These are phyloP conservation scores for Magallana angulata DNA, from an alignment of 1,140 invertebrate genomes.

Conservation along the genomic window DNA sequence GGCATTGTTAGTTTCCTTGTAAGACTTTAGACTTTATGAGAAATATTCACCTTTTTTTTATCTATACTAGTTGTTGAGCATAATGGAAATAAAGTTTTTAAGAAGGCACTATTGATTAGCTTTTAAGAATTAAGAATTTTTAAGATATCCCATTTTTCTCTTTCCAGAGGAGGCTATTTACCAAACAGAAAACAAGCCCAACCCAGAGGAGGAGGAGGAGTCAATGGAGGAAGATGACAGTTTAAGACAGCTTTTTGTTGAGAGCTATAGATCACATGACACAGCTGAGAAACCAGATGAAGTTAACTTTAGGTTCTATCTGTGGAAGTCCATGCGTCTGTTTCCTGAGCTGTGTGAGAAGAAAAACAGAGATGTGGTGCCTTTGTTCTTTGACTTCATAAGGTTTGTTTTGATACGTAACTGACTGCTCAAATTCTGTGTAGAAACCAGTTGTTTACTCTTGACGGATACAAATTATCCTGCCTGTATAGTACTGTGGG, in stretches of 20 bases:
- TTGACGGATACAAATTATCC: too few relatives aligned
- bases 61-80: too few relatives aligned
- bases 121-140: too few relatives aligned
- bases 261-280: constrained; percentile 12
- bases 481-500: too few relatives aligned
- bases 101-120: too few relatives aligned
- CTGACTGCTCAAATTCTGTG: too few relatives aligned
- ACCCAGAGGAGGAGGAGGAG: not conserved
- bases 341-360: constrained; percentile 88
- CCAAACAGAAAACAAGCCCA: not conserved
- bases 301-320: constrained; percentile 87
- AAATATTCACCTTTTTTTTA: too few relatives aligned
- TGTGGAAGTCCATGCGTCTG: constrained; percentile 89
- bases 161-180: not conserved
- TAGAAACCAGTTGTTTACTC: too few relatives aligned
- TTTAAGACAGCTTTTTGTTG: not conserved
- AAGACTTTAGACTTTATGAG: too few relatives aligned
- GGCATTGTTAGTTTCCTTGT: too few relatives aligned
- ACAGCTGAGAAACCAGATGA: constrained; percentile 55
- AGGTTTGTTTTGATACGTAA: constrained; percentile 78
- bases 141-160: too few relatives aligned
- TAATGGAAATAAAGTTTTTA: too few relatives aligned
- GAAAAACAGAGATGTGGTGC: constrained; percentile 88
- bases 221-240: constrained; percentile 29
- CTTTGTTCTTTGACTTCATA: constrained; percentile 89